A percentile compares a stretch with the other conserved stretches of the same genome.
Conservation (phyloP, 2,797 vertebrate genomes). For the Steatocranus sp. region DNA sequence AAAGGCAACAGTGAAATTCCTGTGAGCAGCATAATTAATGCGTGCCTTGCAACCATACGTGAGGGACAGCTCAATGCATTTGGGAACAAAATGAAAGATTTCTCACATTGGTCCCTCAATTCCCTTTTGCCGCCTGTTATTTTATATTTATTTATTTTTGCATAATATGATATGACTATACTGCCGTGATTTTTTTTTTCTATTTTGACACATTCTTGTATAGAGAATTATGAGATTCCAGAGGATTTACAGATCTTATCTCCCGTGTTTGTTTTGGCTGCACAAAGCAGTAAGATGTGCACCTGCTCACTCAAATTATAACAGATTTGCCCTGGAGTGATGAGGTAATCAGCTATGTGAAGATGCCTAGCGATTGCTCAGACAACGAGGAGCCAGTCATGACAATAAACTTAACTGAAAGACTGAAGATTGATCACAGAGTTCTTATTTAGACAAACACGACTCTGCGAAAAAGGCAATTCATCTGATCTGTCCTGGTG, state of each 20-base stretch:
- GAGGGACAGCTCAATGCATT: slow-evolving; percentile 48
- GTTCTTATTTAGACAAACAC: slow-evolving; percentile 79
- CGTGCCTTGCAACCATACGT: slow-evolving; percentile 63
- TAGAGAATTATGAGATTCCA: neutral
- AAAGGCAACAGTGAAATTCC: slow-evolving; percentile 58
- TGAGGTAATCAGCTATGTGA: slow-evolving; percentile 66
- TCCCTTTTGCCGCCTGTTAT: neutral
- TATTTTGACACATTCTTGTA: slow-evolving; percentile 13
- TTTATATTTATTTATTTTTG: neutral
- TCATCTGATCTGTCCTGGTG: slow-evolving; percentile 71
- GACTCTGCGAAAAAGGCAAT: slow-evolving; percentile 70
- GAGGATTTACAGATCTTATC: slow-evolving; percentile 9
- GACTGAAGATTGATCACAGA: slow-evolving; percentile 77
- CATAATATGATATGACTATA: neutral
- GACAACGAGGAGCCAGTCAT: slow-evolving; percentile 72
- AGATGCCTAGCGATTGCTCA: slow-evolving; percentile 67
- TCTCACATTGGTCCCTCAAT: neutral
- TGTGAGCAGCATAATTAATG: slow-evolving; percentile 71
- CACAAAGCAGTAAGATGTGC: slow-evolving; percentile 1
- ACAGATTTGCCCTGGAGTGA: slow-evolving; percentile 55
- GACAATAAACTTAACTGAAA: slow-evolving; percentile 69
- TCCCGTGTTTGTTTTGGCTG: slow-evolving; percentile 46
- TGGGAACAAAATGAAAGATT: slow-evolving; percentile 32
- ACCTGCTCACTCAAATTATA: slow-evolving; percentile 57
- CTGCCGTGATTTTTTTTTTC: neutral